A percentile compares a stretch with the other conserved stretches of the same genome.
These are phyloP conservation scores for Cosmia trapezina DNA, from an alignment of 2,888 invertebrate genomes.

Conservation along the genomic window DNA sequence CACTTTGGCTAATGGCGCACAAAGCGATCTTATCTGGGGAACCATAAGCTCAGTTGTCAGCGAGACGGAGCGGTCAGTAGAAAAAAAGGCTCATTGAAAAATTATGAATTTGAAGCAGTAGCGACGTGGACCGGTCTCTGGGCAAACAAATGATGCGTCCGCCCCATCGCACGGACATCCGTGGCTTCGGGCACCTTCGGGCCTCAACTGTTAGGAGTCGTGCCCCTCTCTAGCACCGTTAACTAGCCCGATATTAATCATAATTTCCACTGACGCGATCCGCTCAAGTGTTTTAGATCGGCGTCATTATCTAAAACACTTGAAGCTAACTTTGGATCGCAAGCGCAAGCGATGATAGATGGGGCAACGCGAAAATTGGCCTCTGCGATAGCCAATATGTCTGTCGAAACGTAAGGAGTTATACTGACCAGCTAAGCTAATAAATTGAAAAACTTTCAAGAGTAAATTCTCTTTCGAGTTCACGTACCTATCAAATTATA, in stretches of 20 bases:
- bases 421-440: constrained; percentile 51
- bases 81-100: constrained; percentile 83
- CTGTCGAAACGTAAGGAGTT: constrained; percentile 63
- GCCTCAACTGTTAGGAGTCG: constrained; percentile 57
- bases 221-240: constrained; percentile 73
- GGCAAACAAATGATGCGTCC: constrained; percentile 80
- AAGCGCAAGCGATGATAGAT: constrained; percentile 72
- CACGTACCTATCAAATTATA: constrained; percentile 55
- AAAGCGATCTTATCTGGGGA: constrained; percentile 83
- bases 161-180: constrained; percentile 74
- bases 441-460: constrained; percentile 53
- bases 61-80: constrained; percentile 74
- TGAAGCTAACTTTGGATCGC: constrained; percentile 64
- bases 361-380: constrained; percentile 74
- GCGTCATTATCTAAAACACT: constrained; percentile 83
- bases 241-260: constrained; percentile 87
- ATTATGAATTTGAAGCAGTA: constrained; percentile 82
- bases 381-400: constrained; percentile 69
- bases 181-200: constrained; percentile 67
- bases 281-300: constrained; percentile 87
- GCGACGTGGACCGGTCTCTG: constrained; percentile 74
- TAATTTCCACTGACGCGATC: constrained; percentile 86
- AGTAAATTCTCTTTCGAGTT: constrained; percentile 54
- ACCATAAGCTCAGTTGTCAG: constrained; percentile 88
- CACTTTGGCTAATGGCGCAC: constrained; percentile 88